phyloP scores from a whole-genome alignment of 2,797 vertebrate genomes.

The Sebastes flavidus region DNA sequence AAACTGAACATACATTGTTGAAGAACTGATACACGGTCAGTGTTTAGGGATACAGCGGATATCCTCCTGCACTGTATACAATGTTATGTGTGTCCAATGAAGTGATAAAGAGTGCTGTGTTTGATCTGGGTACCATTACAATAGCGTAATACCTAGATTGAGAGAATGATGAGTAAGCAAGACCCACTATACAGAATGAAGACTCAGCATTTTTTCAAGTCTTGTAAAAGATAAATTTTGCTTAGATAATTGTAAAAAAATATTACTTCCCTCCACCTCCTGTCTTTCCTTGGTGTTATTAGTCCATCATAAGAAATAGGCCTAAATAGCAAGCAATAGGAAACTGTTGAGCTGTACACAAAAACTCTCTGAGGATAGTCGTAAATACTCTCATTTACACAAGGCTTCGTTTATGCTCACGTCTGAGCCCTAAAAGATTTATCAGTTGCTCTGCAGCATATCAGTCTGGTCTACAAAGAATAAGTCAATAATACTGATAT shows the following conservation, averaged over 20 bases:
- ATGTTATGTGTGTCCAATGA: neutral
- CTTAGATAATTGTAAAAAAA: constrained; percentile 53
- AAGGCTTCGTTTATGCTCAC: constrained; percentile 73
- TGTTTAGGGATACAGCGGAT: constrained; percentile 13
- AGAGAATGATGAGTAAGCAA: neutral
- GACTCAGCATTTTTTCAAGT: constrained; percentile 14
- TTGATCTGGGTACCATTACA: constrained; percentile 24
- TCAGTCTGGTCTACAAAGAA: constrained; percentile 20
- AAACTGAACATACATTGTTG: constrained; percentile 1
- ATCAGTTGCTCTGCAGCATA: constrained; percentile 55
- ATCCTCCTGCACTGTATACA: neutral
- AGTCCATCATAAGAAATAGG: constrained; percentile 23
- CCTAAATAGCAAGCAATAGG: constrained; percentile 11
- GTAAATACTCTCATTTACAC: constrained; percentile 42
- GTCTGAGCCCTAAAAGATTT: constrained; percentile 67
- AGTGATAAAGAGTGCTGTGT: constrained; percentile 6
- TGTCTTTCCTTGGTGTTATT: neutral
- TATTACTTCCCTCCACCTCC: constrained; percentile 12
- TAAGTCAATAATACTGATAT: constrained; percentile 44
- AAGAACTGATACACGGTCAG: constrained; percentile 19
- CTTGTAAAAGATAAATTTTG: constrained; percentile 23
- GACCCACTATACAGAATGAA: neutral
- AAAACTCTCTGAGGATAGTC: constrained; percentile 19
- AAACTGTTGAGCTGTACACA: constrained; percentile 31
- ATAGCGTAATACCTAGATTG: neutral